Conservation (phyloP, 2,113 vertebrate species). For the Lethenteron camtschaticum region DNA sequence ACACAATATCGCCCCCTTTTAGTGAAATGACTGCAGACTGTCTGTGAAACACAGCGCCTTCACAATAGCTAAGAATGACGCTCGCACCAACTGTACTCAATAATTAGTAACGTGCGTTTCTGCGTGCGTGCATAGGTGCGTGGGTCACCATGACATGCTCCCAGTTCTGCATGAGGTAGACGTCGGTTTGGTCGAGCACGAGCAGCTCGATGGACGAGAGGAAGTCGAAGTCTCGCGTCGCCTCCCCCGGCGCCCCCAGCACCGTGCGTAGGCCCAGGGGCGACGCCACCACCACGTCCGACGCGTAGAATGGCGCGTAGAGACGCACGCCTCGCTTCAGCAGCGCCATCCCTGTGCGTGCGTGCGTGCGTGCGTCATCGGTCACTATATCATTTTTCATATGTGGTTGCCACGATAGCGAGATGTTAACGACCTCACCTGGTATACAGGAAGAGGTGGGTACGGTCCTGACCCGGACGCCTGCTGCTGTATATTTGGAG, state of each 20-base stretch:
- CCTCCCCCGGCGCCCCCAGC: conserved; percentile 60
- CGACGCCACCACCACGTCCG: conserved; percentile 77
- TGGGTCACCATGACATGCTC: conserved; percentile 58
- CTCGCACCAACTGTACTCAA: neutral
- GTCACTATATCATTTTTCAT: too few species aligned
- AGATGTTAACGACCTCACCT: too few species aligned
- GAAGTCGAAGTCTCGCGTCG: conserved; percentile 73
- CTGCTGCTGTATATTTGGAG: too few species aligned
- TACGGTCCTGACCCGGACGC: too few species aligned
- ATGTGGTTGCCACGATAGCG: too few species aligned
- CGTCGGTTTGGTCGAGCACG: conserved; percentile 68
- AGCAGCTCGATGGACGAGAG: conserved; percentile 78
- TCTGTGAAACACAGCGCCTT: too few species aligned
- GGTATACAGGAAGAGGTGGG: too few species aligned
- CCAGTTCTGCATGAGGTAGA: conserved; percentile 98
- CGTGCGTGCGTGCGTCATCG: too few species aligned
- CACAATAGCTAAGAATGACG: neutral
- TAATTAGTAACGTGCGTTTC: too few species aligned
- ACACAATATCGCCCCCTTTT: neutral
- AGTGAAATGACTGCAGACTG: neutral
- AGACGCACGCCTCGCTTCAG: conserved; percentile 58
- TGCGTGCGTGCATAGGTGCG: neutral
- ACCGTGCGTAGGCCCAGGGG: conserved; percentile 72
- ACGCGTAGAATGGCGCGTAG: conserved; percentile 82
- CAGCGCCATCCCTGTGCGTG: conserved; percentile 41